A percentile compares a stretch with the other conserved stretches of the same genome.
Evolutionary conservation across 2,888 invertebrate species (phyloP).

Genomic region (Pachymerium ferrugineum): DNA sequence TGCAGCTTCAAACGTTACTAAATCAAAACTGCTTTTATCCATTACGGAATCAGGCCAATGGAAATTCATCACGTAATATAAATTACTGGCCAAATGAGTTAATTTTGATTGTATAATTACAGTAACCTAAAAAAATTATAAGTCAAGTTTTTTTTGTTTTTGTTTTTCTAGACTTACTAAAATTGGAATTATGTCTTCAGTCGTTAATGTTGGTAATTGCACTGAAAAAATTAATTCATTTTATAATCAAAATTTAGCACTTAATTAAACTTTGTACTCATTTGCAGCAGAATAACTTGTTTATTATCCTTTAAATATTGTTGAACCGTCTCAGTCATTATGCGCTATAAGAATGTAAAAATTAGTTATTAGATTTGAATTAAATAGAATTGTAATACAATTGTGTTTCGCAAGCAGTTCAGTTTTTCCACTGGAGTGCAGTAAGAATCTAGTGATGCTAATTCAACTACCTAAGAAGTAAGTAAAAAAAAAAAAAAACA

Average conservation of each 20-base stretch:
- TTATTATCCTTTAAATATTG: constrained; percentile 34
- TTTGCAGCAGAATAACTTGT: constrained; percentile 27
- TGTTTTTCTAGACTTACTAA: constrained; percentile 39
- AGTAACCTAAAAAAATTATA: constrained; percentile 38
- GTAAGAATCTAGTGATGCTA: constrained; percentile 42
- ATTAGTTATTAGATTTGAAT: constrained; percentile 17
- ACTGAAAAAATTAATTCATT: constrained; percentile 39
- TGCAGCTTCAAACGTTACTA: constrained; percentile 47
- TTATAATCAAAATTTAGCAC: not conserved
- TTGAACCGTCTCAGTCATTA: constrained; percentile 36
- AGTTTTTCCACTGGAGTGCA: constrained; percentile 44
- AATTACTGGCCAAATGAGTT: constrained; percentile 42
- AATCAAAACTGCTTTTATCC: constrained; percentile 40
- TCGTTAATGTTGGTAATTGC: constrained; percentile 42
- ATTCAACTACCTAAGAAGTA: constrained; percentile 42
- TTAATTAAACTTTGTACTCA: constrained; percentile 32
- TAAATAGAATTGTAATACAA: constrained; percentile 39
- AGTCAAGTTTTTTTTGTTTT: not conserved
- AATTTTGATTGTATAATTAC: constrained; percentile 44
- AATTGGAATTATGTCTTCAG: constrained; percentile 47
- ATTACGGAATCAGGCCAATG: constrained; percentile 37
- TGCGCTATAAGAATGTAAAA: constrained; percentile 28
- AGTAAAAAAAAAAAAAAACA: not conserved
- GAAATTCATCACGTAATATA: constrained; percentile 45
- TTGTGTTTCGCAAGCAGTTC: constrained; percentile 43